Evolutionary conservation across 2,797 vertebrate genomes (phyloP), one percentile per base, ranked within the genome.

Genomic region (Pipistrellus kuhlii): DNA sequence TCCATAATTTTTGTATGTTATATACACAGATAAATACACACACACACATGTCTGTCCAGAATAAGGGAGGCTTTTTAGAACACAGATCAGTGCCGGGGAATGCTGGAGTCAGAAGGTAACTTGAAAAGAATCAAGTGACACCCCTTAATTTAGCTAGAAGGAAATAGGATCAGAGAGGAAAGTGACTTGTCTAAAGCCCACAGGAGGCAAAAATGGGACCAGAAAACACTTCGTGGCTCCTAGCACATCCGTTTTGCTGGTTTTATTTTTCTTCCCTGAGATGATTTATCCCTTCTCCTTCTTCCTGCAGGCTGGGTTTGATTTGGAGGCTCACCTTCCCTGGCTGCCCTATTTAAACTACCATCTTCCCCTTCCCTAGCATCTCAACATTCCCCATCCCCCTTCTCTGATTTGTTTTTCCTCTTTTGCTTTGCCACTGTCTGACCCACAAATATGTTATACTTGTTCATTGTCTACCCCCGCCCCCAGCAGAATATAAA

Each of bases 141-240:
- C n/a, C 4, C 38, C 2, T 86, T 86, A n/a, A 23, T 80, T 88
- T 96, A 71, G 30, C n/a, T 85, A 73, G 71, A 83, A 89, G 48
- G 55, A 82, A 77, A 46, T 6, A 44, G 64, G n/a, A 66, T 88
- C 78, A 59, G 32, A 30, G 18, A 86, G 32, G 20, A 46, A n/a
- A 72, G 11, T n/a, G 38, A 44, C 35, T 77, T 68, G 21, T 75
- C 55, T 25, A 8, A 87, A 85, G 48, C n/a, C 53, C 8, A 32
- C 13, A 27, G 25, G 30, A 21, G 51, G 51, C 13, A 62, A n/a
- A 76, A 75, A 68, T 5, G 23, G 32, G 48, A 38, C 76, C 23
- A 69, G 76, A 71, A 35, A 9, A 76, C 46, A n/a, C 9, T 78
- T 25, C 62, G 25, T 27, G 66, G 46, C 41, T 77, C 8, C 41